phyloP scores from a whole-genome alignment of 2,888 invertebrate species.

The Nomada ruficornis region DNA sequence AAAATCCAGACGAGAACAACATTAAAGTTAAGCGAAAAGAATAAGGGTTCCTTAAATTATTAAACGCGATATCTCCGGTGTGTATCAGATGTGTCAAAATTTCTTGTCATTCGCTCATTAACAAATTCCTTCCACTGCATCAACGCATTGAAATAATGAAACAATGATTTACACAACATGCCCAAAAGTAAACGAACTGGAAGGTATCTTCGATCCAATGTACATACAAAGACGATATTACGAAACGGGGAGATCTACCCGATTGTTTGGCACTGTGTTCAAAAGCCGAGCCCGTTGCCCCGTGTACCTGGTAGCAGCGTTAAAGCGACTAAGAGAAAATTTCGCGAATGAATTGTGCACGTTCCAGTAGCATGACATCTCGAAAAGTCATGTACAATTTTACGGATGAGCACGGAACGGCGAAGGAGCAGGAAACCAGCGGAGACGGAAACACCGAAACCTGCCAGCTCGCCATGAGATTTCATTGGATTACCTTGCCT shows the following conservation, averaged over 20 bases:
- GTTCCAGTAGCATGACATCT: conserved; percentile 51
- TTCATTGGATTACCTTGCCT: conserved; percentile 53
- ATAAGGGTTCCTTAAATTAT: too few relatives aligned
- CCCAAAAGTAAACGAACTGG: too few relatives aligned
- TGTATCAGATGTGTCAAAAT: too few relatives aligned
- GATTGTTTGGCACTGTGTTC: too few relatives aligned
- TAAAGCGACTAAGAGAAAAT: conserved; percentile 28
- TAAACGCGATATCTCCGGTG: too few relatives aligned
- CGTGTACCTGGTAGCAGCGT: conserved; percentile 13
- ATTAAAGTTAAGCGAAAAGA: not conserved
- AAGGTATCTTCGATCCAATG: too few relatives aligned
- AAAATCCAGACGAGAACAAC: not conserved
- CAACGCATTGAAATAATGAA: too few relatives aligned
- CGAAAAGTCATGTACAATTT: conserved; percentile 68
- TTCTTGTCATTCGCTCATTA: too few relatives aligned
- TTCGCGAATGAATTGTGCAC: conserved; percentile 39
- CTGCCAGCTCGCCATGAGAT: conserved; percentile 39
- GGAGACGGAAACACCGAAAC: conserved; percentile 51
- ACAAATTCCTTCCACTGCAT: too few relatives aligned
- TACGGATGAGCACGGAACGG: conserved; percentile 65
- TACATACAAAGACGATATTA: too few relatives aligned
- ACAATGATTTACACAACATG: too few relatives aligned
- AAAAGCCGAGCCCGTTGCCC: conserved; percentile 15
- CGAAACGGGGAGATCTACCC: too few relatives aligned
- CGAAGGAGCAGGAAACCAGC: conserved; percentile 43